These are phyloP conservation scores for Drosophila kohkoa DNA, from an alignment of 1,140 invertebrate species.

Conservation along the genomic window DNA sequence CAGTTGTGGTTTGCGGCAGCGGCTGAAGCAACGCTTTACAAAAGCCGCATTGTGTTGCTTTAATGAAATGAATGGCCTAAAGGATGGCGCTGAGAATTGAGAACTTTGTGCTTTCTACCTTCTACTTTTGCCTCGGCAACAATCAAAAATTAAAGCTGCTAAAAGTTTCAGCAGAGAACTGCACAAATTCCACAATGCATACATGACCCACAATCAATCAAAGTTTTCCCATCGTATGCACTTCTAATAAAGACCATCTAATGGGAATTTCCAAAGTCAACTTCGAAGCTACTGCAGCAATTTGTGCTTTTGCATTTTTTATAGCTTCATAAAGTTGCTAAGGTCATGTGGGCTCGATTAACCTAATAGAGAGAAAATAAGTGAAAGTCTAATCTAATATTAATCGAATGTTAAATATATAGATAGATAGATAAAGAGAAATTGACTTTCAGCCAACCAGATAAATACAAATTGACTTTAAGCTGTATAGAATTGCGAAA, in stretches of 20 bases:
- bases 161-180: slow-evolving; percentile 55
- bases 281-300: slow-evolving; percentile 3
- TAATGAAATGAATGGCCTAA: slow-evolving; percentile 79
- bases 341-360: slow-evolving; percentile 5
- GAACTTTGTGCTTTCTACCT: slow-evolving; percentile 31
- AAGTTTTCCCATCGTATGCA: slow-evolving; percentile 1
- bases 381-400: neutral
- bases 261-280: neutral
- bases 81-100: slow-evolving; percentile 43
- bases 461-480: no score
- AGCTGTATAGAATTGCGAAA: no score
- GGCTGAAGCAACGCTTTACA: slow-evolving; percentile 55
- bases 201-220: slow-evolving; percentile 76
- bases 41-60: slow-evolving; percentile 79
- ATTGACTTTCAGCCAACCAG: no score
- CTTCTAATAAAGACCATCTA: slow-evolving; percentile 28
- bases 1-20: slow-evolving; percentile 68
- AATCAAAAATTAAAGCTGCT: slow-evolving; percentile 69
- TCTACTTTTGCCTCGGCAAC: slow-evolving; percentile 7
- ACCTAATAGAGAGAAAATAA: neutral
- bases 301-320: slow-evolving; percentile 37
- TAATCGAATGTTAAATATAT: no score
- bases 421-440: no score
- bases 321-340: slow-evolving; percentile 14
- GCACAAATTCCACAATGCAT: slow-evolving; percentile 47